These are phyloP conservation scores for crab-eating macaque (Macaca fascicularis) DNA, from an alignment of 2,113 vertebrate genomes.

Conservation along the genomic window DNA sequence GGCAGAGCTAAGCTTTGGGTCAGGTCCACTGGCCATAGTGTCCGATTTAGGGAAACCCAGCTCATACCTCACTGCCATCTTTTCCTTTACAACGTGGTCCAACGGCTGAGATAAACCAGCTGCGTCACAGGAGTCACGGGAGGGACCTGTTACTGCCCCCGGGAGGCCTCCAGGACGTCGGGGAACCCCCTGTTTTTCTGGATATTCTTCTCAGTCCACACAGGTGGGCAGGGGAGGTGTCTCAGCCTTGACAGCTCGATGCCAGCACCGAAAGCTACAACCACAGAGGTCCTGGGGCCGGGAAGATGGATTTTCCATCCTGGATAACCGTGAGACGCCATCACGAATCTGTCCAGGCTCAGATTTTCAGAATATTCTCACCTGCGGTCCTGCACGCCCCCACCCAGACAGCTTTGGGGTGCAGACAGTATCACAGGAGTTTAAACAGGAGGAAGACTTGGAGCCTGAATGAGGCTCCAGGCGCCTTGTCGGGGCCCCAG, in stretches of 20 bases:
- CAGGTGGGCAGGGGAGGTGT: background rate
- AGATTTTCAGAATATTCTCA: rapidly evolving
- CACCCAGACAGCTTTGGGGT: too few species aligned
- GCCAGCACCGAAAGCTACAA: background rate
- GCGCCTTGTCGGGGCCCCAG: background rate
- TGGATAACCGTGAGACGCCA: rapidly evolving
- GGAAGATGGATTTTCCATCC: background rate
- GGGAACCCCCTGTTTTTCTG: background rate
- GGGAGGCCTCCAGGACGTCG: background rate
- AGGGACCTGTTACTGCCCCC: background rate
- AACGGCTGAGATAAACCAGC: background rate
- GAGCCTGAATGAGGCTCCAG: background rate
- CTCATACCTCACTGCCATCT: rapidly evolving
- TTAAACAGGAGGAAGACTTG: rapidly evolving
- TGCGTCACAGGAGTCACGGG: rapidly evolving
- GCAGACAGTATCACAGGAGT: rapidly evolving
- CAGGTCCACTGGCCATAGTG: rapidly evolving
- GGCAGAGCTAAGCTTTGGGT: background rate
- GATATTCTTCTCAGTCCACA: background rate
- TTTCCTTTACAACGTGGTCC: background rate
- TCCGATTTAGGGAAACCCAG: background rate
- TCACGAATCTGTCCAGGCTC: background rate
- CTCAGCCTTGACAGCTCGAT: too few species aligned
- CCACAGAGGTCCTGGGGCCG: too few species aligned
- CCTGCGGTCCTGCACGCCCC: background rate